Base-by-base conservation (phyloP, 2,888 invertebrate species). In the Latrodectus elegans region DNA sequence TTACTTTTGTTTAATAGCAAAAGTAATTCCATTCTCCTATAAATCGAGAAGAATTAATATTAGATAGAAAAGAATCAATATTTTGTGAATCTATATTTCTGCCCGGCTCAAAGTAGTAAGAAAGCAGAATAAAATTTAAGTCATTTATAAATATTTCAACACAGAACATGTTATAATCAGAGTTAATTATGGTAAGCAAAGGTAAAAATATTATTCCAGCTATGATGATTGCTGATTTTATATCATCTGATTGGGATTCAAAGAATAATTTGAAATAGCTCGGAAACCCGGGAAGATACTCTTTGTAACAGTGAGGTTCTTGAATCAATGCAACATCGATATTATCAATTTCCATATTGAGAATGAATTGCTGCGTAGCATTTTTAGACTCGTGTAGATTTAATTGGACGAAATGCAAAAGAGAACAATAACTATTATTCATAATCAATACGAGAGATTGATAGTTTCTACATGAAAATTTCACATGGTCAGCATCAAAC, bases 321-420 rank as follows among this genome's bases (percentile, higher is more conserved):
- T 76, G 65, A 76, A 76, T 65, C 15, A 76, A n/a, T n/a, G 64
- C 76, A 76, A 38, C 64, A 17, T 76, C 11, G 51, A 76, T 67
- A 65, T 65, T 65, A 22, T 22, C 22, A 22, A 1, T 22, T 22
- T 22, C 22, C 22, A 22, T 22, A 22, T 22, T 22, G 22, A 22
- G 22, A 22, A 22, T 22, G 22, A 22, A 1, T 22, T 22, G 22
- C 22, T 22, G 22, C 22, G 22, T 22, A 22, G 22, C 22, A 22
- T 22, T 22, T 22, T 22, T 22, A 22, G 22, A 22, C 22, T 22
- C 1, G 22, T 22, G 22, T 22, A 22, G 22, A 22, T 22, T 22
- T 22, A 22, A 22, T 22, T 22, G 22, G 22, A 22, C 22, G 1
- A 22, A 22, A 22, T 1, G 22, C 22, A 22, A 22, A 22, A 22